These are phyloP conservation scores for Anser brachyrhynchus DNA, from an alignment of 2,113 vertebrate species.

Conservation along the genomic window DNA sequence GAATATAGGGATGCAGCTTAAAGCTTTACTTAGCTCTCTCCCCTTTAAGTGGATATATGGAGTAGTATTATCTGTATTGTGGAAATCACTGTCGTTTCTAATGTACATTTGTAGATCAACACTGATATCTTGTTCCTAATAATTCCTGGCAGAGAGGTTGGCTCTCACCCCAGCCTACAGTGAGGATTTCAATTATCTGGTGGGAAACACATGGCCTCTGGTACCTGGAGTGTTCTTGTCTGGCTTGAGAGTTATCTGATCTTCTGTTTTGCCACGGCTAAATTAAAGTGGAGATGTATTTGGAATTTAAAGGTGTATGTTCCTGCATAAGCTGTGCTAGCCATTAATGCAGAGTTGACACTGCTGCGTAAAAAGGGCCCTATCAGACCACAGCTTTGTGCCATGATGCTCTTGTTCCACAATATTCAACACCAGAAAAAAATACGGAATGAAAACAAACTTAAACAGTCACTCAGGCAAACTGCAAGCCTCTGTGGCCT, in stretches of 20 bases:
- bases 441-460: not conserved
- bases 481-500: not conserved
- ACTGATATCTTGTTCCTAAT: not conserved
- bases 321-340: not conserved
- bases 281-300: not conserved
- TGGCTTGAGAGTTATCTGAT: not conserved
- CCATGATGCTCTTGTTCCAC: fast-evolving
- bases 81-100: not conserved
- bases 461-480: not conserved
- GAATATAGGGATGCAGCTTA: not conserved
- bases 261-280: not conserved
- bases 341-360: not conserved
- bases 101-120: not conserved
- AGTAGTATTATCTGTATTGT: not conserved
- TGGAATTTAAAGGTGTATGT: not conserved
- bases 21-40: not conserved
- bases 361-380: fast-evolving
- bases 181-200: not conserved
- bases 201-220: not conserved
- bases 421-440: not conserved
- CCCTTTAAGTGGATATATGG: not conserved
- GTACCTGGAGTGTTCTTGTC: not conserved
- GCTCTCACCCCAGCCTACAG: not conserved
- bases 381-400: not conserved
- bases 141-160: not conserved